Evolutionary conservation across 1,140 invertebrate genomes (phyloP), one percentile per base, ranked within the genome.

Genomic region (Drosophila teissieri): DNA sequence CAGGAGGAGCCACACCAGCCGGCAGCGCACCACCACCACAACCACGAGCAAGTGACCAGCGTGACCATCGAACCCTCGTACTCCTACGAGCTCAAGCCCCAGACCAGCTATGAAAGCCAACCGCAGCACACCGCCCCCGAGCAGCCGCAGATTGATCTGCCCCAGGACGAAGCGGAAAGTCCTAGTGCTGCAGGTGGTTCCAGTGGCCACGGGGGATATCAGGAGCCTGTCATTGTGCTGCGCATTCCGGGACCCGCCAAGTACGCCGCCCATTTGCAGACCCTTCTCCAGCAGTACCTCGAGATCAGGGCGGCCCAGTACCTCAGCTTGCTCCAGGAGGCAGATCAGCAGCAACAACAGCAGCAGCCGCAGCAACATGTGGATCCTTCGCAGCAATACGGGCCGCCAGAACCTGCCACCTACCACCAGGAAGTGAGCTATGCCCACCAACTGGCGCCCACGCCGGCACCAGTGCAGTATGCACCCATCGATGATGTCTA

Each of bases 251-350:
- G 92, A 2, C 92, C 92, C 5, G 75, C 90, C 6, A 92, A 92
- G 37, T 92, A 92, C 34, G 92, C 92, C 4, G 76, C 91, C 4
- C 92, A 92, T 72, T 62, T 92, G 63, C 91, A 92, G 46, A 83
- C 80, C 6, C 57, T 92, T 14, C 61, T 92, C 24, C 92, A 92
- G 56, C 91, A 92, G 62, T 92, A 92, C 55, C 57, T 92, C 3
- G 92, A 92, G 61, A 91, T 92, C 55, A 80, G 92, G 2, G 91
- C 92, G 0, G 91, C 91, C 0, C 90, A 92, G 63, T 92, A 91
- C 52, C 48, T 92, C 19, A 81, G 88, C 2, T 61, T 90, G 58
- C 49, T 92, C 14, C 80, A 92, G 39, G 86, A 92, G 31, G 80
- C 81, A 3, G 91, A 92, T 15, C 64, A 80, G 54, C 79, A 75